A percentile compares a stretch with the other conserved stretches of the same genome.
These are phyloP conservation scores for Nebria salina DNA, from an alignment of 2,888 invertebrate genomes.

Conservation along the genomic window DNA sequence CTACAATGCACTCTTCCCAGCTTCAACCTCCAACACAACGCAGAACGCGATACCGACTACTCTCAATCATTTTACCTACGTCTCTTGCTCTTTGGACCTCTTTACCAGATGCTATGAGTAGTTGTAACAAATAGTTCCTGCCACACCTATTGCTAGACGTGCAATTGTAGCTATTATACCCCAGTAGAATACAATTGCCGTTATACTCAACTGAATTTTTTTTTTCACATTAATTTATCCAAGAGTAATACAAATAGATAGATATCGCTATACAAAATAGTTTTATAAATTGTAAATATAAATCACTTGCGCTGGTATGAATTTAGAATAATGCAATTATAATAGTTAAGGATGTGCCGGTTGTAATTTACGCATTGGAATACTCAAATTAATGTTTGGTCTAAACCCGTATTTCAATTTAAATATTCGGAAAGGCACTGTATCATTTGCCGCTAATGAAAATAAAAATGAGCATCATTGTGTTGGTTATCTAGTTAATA, in stretches of 20 bases:
- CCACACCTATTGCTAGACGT: slow-evolving; percentile 10
- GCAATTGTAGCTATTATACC: slow-evolving; percentile 16
- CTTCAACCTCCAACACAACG: slow-evolving; percentile 19
- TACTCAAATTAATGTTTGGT: background rate
- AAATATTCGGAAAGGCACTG: background rate
- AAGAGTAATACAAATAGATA: background rate
- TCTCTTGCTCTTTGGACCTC: background rate
- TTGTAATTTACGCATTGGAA: background rate
- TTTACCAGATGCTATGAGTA: background rate
- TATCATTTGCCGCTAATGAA: background rate
- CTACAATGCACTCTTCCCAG: slow-evolving; percentile 32
- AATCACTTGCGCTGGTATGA: background rate
- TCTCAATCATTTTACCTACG: background rate
- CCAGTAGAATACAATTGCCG: slow-evolving; percentile 20
- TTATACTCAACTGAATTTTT: background rate
- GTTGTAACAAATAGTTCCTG: background rate
- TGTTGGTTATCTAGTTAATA: slow-evolving; percentile 10
- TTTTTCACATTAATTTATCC: slow-evolving; percentile 13
- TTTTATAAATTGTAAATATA: background rate
- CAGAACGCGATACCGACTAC: slow-evolving; percentile 1
- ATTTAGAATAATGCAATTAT: background rate
- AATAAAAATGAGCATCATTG: background rate
- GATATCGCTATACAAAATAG: background rate
- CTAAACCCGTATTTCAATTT: background rate
- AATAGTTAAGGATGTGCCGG: background rate